Evolutionary conservation across 2,888 invertebrate species (phyloP).

Genomic region (Tuberolachnus salignus): DNA sequence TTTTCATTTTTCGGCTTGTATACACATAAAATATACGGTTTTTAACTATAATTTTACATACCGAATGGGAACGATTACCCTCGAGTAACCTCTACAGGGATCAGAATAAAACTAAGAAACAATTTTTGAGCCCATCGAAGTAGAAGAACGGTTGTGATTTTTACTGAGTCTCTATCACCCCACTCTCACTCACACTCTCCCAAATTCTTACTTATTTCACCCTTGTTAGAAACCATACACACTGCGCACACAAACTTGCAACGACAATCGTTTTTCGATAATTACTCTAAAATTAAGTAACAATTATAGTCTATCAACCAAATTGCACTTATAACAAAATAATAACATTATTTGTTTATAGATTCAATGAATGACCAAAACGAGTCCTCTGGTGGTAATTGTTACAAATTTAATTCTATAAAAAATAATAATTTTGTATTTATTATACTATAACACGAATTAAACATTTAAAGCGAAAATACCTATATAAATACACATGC

Average conservation of each 20-base stretch:
- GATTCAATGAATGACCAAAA: no score
- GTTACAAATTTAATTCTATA: no score
- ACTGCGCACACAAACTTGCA: constrained; percentile 35
- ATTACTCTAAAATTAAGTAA: no score
- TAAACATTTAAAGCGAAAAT: no score
- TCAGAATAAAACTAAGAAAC: constrained; percentile 24
- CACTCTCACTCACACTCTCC: no score
- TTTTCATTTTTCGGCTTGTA: constrained; percentile 4
- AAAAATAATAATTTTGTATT: no score
- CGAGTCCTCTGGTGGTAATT: no score
- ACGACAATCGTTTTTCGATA: constrained; percentile 43
- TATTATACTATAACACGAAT: no score
- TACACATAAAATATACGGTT: background rate
- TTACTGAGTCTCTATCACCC: constrained; percentile 28
- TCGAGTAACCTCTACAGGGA: constrained; percentile 11
- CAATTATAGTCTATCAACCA: no score
- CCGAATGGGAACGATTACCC: background rate
- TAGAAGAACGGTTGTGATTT: constrained; percentile 39
- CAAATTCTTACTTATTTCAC: background rate
- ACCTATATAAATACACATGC: no score
- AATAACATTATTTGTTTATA: no score
- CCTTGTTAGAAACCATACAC: constrained; percentile 3
- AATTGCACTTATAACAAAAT: no score
- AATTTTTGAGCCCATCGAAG: constrained; percentile 37
- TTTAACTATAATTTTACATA: background rate